A percentile compares a stretch with the other conserved stretches of the same genome.
Evolutionary conservation across 2,797 vertebrate species (phyloP).

Genomic region (Fistularia commersonii): DNA sequence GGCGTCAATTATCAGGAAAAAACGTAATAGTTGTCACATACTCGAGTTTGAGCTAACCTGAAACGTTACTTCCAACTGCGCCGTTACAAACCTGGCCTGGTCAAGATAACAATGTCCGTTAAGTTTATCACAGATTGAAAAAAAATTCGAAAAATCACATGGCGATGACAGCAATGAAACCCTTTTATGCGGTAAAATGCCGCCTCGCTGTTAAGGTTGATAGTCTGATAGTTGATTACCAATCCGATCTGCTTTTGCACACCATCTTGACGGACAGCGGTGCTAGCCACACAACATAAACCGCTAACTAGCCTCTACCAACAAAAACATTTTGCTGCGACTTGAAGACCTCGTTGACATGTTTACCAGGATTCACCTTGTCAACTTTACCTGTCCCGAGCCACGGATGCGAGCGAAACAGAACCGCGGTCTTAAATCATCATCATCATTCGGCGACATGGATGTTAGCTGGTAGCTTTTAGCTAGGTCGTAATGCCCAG

Average conservation of each 20-base stretch:
- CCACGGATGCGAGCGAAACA: neutral
- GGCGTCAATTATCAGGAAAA: too few relatives aligned
- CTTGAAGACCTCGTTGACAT: too few relatives aligned
- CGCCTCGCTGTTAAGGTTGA: neutral
- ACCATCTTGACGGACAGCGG: constrained; percentile 1
- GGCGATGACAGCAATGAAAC: too few relatives aligned
- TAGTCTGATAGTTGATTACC: neutral
- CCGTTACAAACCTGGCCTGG: too few relatives aligned
- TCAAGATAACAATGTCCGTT: too few relatives aligned
- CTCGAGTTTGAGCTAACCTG: too few relatives aligned
- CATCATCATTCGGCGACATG: neutral
- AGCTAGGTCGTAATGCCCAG: constrained; percentile 2
- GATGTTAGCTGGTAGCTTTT: constrained; percentile 6
- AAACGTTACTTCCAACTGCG: too few relatives aligned
- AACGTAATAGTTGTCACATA: too few relatives aligned
- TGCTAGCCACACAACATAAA: constrained; percentile 5
- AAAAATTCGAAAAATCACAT: too few relatives aligned
- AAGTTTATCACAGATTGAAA: too few relatives aligned
- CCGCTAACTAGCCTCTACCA: constrained; percentile 32
- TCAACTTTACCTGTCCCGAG: too few relatives aligned
- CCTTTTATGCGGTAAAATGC: neutral
- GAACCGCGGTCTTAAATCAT: neutral
- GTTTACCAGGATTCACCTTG: neutral
- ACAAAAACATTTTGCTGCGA: neutral
- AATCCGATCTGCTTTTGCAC: neutral